These are phyloP conservation scores for Drosophila mercatorum DNA, from an alignment of 2,888 invertebrate genomes.

Conservation along the genomic window DNA sequence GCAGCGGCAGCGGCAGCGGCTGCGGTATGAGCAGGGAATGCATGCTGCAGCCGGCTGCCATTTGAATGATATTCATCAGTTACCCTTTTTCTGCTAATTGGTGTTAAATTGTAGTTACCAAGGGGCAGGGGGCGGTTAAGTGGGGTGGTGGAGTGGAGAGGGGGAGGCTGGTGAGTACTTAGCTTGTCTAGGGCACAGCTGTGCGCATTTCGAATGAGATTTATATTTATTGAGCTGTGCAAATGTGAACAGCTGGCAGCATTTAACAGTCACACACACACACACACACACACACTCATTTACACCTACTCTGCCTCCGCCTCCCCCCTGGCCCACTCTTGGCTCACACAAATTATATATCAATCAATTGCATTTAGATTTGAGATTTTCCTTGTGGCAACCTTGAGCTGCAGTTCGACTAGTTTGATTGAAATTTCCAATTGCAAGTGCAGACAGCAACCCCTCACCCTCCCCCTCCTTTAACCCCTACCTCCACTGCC, in stretches of 20 bases:
- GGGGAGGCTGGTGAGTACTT: not conserved
- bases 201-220: conserved; percentile 64
- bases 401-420: conserved; percentile 30
- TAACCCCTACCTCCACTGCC: not conserved
- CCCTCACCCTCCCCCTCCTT: not conserved
- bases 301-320: not conserved
- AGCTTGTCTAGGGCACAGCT: conserved; percentile 72
- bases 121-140: not conserved
- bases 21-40: not conserved
- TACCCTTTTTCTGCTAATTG: conserved; percentile 76
- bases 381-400: conserved; percentile 21
- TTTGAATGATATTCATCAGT: conserved; percentile 60
- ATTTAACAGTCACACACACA: conserved; percentile 48
- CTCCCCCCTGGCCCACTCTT: not conserved
- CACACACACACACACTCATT: not conserved
- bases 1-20: not conserved
- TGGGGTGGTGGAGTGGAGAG: not conserved
- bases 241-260: conserved; percentile 66
- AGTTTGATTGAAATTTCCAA: conserved; percentile 41
- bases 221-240: conserved; percentile 50
- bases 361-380: conserved; percentile 60
- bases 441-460: conserved; percentile 29
- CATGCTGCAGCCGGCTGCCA: conserved; percentile 12
- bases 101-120: conserved; percentile 50
- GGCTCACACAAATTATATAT: conserved; percentile 61